Evolutionary conservation across 2,888 invertebrate species (phyloP).

Genomic region (Peribatodes rhomboidaria): DNA sequence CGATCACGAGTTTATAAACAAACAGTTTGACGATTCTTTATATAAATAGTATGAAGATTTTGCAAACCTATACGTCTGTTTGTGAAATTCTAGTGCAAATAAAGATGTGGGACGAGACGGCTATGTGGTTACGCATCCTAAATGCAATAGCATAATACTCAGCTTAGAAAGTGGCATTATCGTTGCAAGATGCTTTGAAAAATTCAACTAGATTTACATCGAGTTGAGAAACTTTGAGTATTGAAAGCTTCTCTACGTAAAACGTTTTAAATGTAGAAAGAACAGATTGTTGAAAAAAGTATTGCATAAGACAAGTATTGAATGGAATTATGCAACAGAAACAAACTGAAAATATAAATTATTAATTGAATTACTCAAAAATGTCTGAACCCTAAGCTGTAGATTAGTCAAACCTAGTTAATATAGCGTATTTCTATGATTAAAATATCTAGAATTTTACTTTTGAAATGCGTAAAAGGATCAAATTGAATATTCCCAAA

Average conservation of each 20-base stretch:
- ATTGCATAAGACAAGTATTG: too few species aligned
- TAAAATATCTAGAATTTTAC: not conserved
- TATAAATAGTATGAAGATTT: conserved; percentile 11
- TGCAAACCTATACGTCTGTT: conserved; percentile 14
- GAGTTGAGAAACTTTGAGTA: not conserved
- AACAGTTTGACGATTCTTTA: conserved; percentile 1
- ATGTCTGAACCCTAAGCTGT: too few species aligned
- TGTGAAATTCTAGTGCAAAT: conserved; percentile 28
- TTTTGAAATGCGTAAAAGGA: not conserved
- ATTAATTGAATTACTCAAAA: too few species aligned
- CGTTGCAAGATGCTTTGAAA: not conserved
- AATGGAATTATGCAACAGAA: too few species aligned
- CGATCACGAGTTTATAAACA: conserved; percentile 27
- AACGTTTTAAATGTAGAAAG: too few species aligned
- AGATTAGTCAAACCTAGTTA: too few species aligned
- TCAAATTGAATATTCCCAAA: conserved; percentile 1
- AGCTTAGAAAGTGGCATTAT: conserved; percentile 18
- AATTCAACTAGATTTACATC: not conserved
- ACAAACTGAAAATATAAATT: too few species aligned
- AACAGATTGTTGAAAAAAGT: too few species aligned
- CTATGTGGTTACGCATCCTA: conserved; percentile 17
- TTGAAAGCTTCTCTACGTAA: not conserved
- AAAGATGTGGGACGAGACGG: conserved; percentile 21
- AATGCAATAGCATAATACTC: conserved; percentile 31
- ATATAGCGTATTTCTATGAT: too few species aligned